phyloP scores from a whole-genome alignment of 2,888 invertebrate genomes.

The Malthinus flaveolus region DNA sequence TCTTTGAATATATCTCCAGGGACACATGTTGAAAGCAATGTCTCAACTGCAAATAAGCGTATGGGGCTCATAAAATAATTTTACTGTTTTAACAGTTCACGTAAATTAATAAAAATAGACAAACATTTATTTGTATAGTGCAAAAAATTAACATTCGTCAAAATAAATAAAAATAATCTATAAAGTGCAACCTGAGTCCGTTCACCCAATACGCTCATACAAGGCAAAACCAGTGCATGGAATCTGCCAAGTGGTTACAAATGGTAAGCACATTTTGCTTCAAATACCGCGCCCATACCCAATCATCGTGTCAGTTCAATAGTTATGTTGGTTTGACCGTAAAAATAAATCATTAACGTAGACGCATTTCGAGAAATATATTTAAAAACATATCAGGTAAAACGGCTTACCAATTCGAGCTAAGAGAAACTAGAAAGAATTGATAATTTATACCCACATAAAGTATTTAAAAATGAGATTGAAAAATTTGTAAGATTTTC shows the following conservation, averaged over 20 bases:
- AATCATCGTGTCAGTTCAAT: slow-evolving; percentile 9
- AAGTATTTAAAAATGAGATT: too few species aligned
- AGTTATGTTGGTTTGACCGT: slow-evolving; percentile 8
- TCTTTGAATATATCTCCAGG: too few species aligned
- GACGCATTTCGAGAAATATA: background rate
- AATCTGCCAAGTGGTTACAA: slow-evolving; percentile 40
- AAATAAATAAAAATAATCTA: background rate
- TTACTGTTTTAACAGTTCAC: too few species aligned
- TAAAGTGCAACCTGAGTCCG: slow-evolving; percentile 37
- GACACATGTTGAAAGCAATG: too few species aligned
- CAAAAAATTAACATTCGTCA: too few species aligned
- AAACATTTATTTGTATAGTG: too few species aligned
- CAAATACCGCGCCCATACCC: slow-evolving; percentile 15
- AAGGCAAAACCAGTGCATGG: slow-evolving; percentile 40
- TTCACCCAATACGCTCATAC: slow-evolving; percentile 39
- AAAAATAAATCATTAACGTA: slow-evolving; percentile 7
- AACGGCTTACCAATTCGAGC: background rate
- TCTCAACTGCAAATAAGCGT: too few species aligned
- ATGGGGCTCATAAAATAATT: too few species aligned
- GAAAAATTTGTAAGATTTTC: too few species aligned
- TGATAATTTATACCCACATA: too few species aligned
- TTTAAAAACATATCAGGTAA: background rate
- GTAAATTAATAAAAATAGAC: too few species aligned
- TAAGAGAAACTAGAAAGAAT: background rate
- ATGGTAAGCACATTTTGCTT: slow-evolving; percentile 27